Evolutionary conservation across 2,113 vertebrate species (phyloP), one percentile per base, ranked within the genome.

Genomic region (Sinocyclocheilus anshuiensis): DNA sequence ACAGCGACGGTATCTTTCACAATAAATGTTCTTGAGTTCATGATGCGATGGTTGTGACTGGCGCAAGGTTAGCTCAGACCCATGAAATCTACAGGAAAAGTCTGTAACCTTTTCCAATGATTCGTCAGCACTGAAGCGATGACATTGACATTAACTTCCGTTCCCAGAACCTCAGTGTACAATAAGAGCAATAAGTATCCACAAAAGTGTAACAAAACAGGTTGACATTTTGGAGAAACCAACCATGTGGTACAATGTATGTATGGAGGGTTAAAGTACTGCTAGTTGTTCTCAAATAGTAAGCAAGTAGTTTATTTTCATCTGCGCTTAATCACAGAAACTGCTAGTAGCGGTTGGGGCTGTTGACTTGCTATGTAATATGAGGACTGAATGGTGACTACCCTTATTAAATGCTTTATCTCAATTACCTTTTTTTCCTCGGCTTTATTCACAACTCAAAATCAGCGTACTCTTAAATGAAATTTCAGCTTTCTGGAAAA

Each of bases 1-100:
- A 94, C 91, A 93, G 92, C 92, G 90, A 95, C 92, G 91, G 90
- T 88, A 91, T 93, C 67, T 88, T 93, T 94, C 92, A 94, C 93
- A 92, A 93, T 94, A 94, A 91, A 94, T 90, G 91, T 92, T 93
- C 91, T 94, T 92, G 89, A 48, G 42, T 45, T 45, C 42, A 45
- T 45, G 42, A 45, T 48, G 45, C 45, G 3, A 92, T 92, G 83
- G 89, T 91, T 91, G 90, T 77, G 72, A 76, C 82, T 86, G 84
- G 42, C 45, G 86, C 45, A 42, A 67, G 67, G 42, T 75, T 69
- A 7, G 22, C 77, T 33, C 67, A 67, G 55, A 80, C 67, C 55
- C 59, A 50, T 45, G 71, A 83, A 24, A 69, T 45, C 42, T 45
- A 45, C 42, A 45, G 8, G 42, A 45, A 11, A 45, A 57, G 87